Base-by-base conservation (phyloP, 2,888 invertebrate genomes). In the Sphinx pinastri region DNA sequence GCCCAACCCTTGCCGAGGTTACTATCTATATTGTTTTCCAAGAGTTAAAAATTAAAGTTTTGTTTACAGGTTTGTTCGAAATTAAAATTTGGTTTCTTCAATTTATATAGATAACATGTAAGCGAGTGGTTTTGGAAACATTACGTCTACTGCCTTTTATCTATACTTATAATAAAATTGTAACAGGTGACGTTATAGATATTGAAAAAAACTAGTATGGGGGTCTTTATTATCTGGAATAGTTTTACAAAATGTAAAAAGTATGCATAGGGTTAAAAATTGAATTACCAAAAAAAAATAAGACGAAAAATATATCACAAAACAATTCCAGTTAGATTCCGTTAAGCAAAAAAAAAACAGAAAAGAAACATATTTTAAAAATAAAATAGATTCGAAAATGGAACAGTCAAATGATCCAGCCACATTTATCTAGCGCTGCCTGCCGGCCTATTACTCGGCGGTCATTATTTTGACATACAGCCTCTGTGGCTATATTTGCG, bases 381-480 rank as follows among this genome's bases (percentile, higher is more conserved):
- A 58, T 59, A 72, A 69, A 73, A 73, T 79, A 73, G 72, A 76
- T 72, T 74, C 67, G 72, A 76, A 78, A 63, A 63, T 47, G 49
- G 63, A 54, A 67, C 49, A 70, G 55, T 55, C 25, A 63, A 71
- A 63, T 71, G 76, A 76, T 77, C 70, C 70, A 73, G 72, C 77
- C 70, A 72, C 74, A 76, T 72, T 73, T 76, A 71, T 71, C 77
- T 75, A 77, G 78, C 76, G 51, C 31, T 59, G 73, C 72, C 82
- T 78, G 77, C 79, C 80, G 77, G 84, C 82, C 88, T 88, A 88
- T 89, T 90, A 88, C 87, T 81, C 76, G 74, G 78, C 79, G 88
- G 90, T 90, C 91, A 92, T 94, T 93, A 94, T 92, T 93, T 92
- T 94, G 94, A 94, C 91, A 91, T 88, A 94, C 85, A 84, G 82